Conservation (phyloP, 1,140 invertebrate genomes). For the Ips typographus region DNA sequence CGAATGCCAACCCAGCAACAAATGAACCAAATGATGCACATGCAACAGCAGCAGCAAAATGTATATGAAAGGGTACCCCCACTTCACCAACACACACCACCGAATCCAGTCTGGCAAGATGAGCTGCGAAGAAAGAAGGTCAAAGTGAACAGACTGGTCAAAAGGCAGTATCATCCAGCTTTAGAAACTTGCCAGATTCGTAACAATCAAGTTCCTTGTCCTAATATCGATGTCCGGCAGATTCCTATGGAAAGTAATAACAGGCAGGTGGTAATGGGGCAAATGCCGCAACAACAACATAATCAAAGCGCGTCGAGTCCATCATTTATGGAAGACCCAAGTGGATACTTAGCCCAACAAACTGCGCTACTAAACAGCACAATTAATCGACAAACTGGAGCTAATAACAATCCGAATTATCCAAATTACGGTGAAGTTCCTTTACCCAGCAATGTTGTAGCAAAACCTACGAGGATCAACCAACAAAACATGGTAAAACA, state of each 20-base stretch:
- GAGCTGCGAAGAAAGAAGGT: constrained; percentile 66
- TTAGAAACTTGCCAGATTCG: constrained; percentile 41
- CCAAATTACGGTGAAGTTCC: constrained; percentile 50
- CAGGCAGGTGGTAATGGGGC: constrained; percentile 51
- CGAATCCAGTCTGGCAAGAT: constrained; percentile 62
- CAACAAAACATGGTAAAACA: constrained; percentile 37
- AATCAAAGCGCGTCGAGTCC: constrained; percentile 54
- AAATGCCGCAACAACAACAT: constrained; percentile 46
- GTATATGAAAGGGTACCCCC: constrained; percentile 69
- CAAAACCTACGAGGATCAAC: constrained; percentile 40
- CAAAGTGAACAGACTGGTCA: constrained; percentile 58
- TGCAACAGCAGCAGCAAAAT: constrained; percentile 43
- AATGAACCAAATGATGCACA: constrained; percentile 25
- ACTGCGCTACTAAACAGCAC: constrained; percentile 81
- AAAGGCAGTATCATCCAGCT: constrained; percentile 53
- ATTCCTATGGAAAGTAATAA: constrained; percentile 51
- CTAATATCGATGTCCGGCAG: constrained; percentile 58
- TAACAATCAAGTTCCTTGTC: constrained; percentile 48
- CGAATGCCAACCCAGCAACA: constrained; percentile 29
- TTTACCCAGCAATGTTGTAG: constrained; percentile 53
- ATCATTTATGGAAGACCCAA: constrained; percentile 86
- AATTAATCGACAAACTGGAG: constrained; percentile 73
- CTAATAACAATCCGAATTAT: constrained; percentile 36
- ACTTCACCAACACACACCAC: constrained; percentile 67
- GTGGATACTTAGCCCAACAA: constrained; percentile 83